Evolutionary conservation across 2,888 invertebrate genomes (phyloP).

Genomic region (Trissonchulus latispiculum): DNA sequence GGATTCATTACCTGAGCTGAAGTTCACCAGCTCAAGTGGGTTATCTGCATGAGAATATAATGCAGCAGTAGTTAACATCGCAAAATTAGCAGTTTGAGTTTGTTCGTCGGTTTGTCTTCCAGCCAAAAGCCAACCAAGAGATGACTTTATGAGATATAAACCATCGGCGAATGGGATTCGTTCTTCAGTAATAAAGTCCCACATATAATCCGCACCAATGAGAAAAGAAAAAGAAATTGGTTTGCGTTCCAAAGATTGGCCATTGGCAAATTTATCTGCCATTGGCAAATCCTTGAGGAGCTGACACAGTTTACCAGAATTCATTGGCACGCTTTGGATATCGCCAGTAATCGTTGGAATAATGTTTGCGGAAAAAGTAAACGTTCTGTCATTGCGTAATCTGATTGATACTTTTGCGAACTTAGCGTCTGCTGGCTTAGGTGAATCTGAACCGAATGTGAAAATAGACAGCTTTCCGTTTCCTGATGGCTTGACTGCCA

Average conservation of each 20-base stretch:
- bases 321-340: not conserved
- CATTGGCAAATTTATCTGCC: not conserved
- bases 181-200: not conserved
- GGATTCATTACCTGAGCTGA: not conserved
- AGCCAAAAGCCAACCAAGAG: not conserved
- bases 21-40: no score
- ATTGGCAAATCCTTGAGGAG: not conserved
- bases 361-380: not conserved
- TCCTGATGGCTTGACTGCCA: no score
- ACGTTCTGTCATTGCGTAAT: not conserved
- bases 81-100: not conserved
- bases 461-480: not conserved
- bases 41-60: no score
- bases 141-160: not conserved
- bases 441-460: not conserved
- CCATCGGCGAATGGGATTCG: not conserved
- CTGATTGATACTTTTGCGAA: not conserved
- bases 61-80: not conserved
- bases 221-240: not conserved
- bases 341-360: not conserved
- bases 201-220: not conserved
- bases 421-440: not conserved
- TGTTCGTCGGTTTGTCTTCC: not conserved
- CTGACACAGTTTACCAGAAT: not conserved
- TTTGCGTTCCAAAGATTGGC: not conserved